Percentiles rank a stretch among this genome's conserved stretches.
These are phyloP conservation scores for Porites evermanni DNA, from an alignment of 92 coral and sea anemone genomes.

Conservation along the genomic window DNA sequence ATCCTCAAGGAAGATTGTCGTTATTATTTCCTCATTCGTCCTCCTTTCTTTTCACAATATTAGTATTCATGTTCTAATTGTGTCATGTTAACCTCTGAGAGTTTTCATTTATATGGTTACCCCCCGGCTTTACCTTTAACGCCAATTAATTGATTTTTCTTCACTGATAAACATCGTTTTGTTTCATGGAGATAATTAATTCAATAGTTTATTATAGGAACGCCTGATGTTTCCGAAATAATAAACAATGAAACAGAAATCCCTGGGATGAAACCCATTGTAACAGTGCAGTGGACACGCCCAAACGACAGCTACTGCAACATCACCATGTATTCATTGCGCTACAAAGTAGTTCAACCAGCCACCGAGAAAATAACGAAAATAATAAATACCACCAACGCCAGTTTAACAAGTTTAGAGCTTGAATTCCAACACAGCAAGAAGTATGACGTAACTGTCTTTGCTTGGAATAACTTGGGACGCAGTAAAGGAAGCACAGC, in stretches of 20 bases:
- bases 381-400: not conserved
- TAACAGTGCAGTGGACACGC: conserved; percentile 1
- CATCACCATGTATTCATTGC: not conserved
- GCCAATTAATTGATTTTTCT: too few relatives aligned
- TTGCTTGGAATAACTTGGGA: conserved; percentile 4
- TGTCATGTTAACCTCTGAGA: too few relatives aligned
- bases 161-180: too few relatives aligned
- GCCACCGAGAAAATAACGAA: not conserved
- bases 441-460: not conserved
- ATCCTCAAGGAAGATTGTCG: too few relatives aligned
- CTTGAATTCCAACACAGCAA: not conserved
- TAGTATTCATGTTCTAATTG: too few relatives aligned
- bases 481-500: too few relatives aligned
- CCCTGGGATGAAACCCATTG: not conserved
- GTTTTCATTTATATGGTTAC: too few relatives aligned
- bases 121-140: too few relatives aligned
- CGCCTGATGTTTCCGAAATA: conserved; percentile 10
- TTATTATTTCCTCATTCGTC: too few relatives aligned
- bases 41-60: too few relatives aligned
- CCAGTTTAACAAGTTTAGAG: not conserved
- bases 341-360: not conserved
- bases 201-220: not conserved
- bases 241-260: not conserved
- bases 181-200: too few relatives aligned
- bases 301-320: not conserved